Percentiles rank a stretch among this genome's conserved stretches.
Conservation (phyloP, 2,797 vertebrate genomes). For the Epinephelus awoara region DNA sequence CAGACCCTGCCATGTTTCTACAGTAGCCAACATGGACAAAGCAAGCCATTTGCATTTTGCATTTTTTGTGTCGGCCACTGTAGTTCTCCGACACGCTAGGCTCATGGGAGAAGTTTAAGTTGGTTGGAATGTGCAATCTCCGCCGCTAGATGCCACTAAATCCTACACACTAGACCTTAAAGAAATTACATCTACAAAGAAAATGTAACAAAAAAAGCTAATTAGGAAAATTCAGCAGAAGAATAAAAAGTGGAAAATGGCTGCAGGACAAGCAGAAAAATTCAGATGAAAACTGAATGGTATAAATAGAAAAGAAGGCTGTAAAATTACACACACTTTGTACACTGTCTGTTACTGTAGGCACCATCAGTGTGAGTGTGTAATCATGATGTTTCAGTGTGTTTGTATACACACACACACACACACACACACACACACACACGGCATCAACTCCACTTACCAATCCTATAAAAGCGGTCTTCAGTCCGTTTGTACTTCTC, state of each 20-base stretch:
- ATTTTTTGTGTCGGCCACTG: too few relatives aligned
- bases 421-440: neutral
- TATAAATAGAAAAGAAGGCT: neutral
- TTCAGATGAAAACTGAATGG: neutral
- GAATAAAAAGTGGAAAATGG: neutral
- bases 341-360: neutral
- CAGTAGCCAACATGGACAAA: too few relatives aligned
- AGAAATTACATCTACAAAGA: too few relatives aligned
- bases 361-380: slow-evolving; percentile 5
- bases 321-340: slow-evolving; percentile 18
- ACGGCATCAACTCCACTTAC: slow-evolving; percentile 78
- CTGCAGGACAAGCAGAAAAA: neutral
- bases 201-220: too few relatives aligned
- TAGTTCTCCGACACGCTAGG: too few relatives aligned
- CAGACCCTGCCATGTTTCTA: too few relatives aligned
- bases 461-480: slow-evolving; percentile 96
- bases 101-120: too few relatives aligned
- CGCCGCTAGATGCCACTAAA: too few relatives aligned
- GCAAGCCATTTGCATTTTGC: too few relatives aligned
- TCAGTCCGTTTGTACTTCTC: slow-evolving; percentile 92
- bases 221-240: neutral
- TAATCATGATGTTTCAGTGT: slow-evolving; percentile 17
- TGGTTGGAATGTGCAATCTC: too few relatives aligned
- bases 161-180: too few relatives aligned
- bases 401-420: neutral